Evolutionary conservation across 2,797 vertebrate genomes (phyloP).

Genomic region (Alca torda): DNA sequence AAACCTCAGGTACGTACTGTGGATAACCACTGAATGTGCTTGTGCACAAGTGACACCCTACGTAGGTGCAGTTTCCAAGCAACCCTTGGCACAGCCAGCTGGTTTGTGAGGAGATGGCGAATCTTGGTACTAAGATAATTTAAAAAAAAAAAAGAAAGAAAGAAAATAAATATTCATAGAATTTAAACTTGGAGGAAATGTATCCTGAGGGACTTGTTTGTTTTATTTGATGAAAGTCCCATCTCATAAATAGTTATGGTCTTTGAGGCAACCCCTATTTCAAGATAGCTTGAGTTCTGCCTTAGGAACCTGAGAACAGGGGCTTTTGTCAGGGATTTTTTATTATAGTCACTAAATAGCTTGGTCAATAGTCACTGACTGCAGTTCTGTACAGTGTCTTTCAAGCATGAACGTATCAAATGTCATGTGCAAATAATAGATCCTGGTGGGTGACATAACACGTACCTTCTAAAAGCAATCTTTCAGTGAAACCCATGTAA

Average conservation of each 20-base stretch:
- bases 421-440: not conserved
- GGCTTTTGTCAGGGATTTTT: not conserved
- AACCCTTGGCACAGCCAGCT: not conserved
- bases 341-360: not conserved
- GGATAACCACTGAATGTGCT: not conserved
- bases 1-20: constrained; percentile 87
- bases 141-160: not conserved
- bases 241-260: not conserved
- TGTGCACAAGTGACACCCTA: no score
- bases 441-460: not conserved
- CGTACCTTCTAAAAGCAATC: not conserved
- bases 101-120: not conserved
- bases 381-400: not conserved
- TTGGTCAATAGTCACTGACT: not conserved
- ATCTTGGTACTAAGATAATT: not conserved
- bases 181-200: not conserved
- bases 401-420: not conserved
- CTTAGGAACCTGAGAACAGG: not conserved
- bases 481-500: not conserved
- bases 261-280: not conserved
- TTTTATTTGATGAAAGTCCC: not conserved
- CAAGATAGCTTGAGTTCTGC: not conserved
- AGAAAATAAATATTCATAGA: not conserved
- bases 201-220: not conserved
- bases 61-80: not conserved